Evolutionary conservation across 2,797 vertebrate genomes (phyloP), one percentile per base, ranked within the genome.

Genomic region (Enteromius viviparus): DNA sequence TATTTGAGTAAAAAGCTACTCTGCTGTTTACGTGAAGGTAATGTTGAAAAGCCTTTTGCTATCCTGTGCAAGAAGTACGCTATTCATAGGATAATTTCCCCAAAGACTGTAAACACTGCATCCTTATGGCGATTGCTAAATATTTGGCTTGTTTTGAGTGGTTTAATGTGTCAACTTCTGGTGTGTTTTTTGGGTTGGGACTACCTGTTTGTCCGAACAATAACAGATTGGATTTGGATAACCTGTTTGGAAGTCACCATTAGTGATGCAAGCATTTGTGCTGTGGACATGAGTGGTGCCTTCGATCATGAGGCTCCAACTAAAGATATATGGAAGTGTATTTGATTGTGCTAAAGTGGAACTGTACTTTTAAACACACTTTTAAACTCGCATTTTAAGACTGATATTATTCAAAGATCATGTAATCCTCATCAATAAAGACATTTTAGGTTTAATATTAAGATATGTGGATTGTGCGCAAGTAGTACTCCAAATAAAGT

Each of bases 71-170:
- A 49, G 19, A 62, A 64, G 23, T 47, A 77, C 45, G 23, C 55
- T 62, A 77, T 62, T 76, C 9, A 19, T 21, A 64, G 23, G n/a
- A 29, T 21, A 21, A 29, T 64, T 77, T 47, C 37, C 75, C 40
- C 37, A 45, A 29, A 21, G 23, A 21, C 15, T 47, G 23, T 32
- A 75, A 75, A 75, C 49, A 37, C 19, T 55, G 32, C 6, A 11
- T 17, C 23, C 26, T 29, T 42, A 60, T 37, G 32, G 49, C n/a
- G 49, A 49, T 74, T 74, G 53, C 29, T 37, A 74, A 74, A 74
- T 55, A 74, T 74, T n/a, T 74, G 0, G 71, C 49, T 53, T 53
- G 49, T 53, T 42, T 53, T n/a, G 19, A 34, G 29, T 1, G 3
- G 49, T n/a, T 51, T 11, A 1, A 74, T 1, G 49, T n/a, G 29